Conservation (phyloP, 2,113 vertebrate genomes). For the Sphyrna mokarran region DNA sequence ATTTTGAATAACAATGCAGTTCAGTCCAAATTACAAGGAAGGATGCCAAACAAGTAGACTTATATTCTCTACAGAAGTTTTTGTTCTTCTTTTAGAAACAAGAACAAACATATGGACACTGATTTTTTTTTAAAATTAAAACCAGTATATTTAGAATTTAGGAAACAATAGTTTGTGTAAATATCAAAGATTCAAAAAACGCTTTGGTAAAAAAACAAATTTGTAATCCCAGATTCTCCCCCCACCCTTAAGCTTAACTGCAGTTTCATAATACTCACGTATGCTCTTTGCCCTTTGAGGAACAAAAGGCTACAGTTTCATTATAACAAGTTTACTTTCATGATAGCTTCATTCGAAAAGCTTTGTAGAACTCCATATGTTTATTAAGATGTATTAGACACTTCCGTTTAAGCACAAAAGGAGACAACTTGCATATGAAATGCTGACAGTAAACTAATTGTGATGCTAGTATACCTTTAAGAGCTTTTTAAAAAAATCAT, state of each 20-base stretch:
- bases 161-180: background rate
- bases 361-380: background rate
- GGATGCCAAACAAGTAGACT: background rate
- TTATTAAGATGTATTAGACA: background rate
- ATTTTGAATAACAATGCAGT: background rate
- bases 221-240: background rate
- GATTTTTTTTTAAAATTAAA: background rate
- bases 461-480: too few species aligned
- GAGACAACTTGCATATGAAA: background rate
- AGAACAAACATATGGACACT: background rate
- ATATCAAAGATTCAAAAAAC: background rate
- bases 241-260: background rate
- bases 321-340: background rate
- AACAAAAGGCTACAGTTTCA: background rate
- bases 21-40: background rate
- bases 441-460: background rate
- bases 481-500: too few species aligned
- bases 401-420: background rate
- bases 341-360: background rate
- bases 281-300: too few species aligned
- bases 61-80: background rate
- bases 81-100: background rate
- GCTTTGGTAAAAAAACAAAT: background rate
- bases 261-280: background rate
- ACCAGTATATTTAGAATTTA: background rate